Percentiles rank a stretch among this genome's conserved stretches.
Evolutionary conservation across 2,888 invertebrate species (phyloP).

Genomic region (Lycaena phlaeas): DNA sequence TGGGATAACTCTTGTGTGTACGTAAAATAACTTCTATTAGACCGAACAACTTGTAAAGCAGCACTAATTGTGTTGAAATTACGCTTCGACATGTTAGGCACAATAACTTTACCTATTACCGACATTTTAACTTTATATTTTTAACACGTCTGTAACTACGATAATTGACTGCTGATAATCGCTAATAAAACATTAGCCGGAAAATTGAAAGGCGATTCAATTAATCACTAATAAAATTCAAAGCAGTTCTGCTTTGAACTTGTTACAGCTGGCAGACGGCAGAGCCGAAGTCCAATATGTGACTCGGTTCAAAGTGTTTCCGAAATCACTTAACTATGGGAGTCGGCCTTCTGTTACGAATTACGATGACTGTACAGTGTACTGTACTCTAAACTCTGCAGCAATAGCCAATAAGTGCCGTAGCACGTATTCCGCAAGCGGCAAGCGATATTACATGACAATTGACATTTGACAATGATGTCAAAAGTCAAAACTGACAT

Average conservation of each 20-base stretch:
- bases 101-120: slow-evolving; percentile 48
- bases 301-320: too few species aligned
- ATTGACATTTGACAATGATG: too few species aligned
- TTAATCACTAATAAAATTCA: not conserved
- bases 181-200: not conserved
- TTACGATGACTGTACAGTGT: too few species aligned
- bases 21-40: slow-evolving; percentile 78
- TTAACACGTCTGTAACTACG: not conserved
- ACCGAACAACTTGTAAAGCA: slow-evolving; percentile 38
- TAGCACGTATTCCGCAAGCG: too few species aligned
- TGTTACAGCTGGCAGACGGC: not conserved
- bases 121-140: slow-evolving; percentile 31
- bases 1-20: slow-evolving; percentile 87
- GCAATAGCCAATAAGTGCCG: too few species aligned
- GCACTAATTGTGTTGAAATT: slow-evolving; percentile 46
- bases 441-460: too few species aligned
- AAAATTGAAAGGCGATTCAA: not conserved
- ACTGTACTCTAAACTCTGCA: too few species aligned
- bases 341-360: too few species aligned
- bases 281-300: slow-evolving; percentile 2
- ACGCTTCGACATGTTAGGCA: slow-evolving; percentile 39
- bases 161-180: not conserved
- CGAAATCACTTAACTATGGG: too few species aligned
- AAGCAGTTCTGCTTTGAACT: not conserved
- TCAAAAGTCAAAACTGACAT: too few species aligned